A percentile compares a stretch with the other conserved stretches of the same genome.
Conservation (phyloP, 2,888 invertebrate genomes). For the Pseudococcus jackbeardsleyi region DNA sequence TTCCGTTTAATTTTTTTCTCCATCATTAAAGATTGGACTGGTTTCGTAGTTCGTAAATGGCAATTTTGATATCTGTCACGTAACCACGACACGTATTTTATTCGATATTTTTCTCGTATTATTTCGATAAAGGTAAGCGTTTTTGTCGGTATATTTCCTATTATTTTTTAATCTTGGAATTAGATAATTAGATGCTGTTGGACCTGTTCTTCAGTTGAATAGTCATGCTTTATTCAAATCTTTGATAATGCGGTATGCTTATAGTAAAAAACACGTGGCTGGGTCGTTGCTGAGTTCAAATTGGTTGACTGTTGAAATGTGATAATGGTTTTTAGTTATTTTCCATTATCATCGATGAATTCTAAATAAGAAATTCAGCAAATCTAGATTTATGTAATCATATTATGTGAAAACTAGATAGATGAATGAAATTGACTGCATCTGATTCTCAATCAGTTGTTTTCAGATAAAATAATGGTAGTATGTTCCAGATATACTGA, state of each 20-base stretch:
- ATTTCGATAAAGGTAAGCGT: neutral
- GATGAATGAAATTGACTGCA: too few relatives aligned
- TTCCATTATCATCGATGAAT: neutral
- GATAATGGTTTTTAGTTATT: neutral
- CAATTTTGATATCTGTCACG: conserved; percentile 16
- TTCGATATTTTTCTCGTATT: neutral
- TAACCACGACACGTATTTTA: neutral
- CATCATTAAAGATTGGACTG: neutral
- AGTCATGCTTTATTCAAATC: neutral
- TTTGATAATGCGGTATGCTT: neutral
- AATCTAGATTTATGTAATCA: too few relatives aligned
- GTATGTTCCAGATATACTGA: too few relatives aligned
- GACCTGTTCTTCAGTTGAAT: neutral
- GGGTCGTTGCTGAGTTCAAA: neutral
- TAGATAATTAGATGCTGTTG: neutral
- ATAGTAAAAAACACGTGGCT: neutral
- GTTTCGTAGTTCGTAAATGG: neutral
- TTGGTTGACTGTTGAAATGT: neutral
- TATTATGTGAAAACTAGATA: too few relatives aligned
- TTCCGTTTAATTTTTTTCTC: neutral
- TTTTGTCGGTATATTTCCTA: neutral
- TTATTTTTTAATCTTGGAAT: neutral
- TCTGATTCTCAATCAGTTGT: too few relatives aligned
- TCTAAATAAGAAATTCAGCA: too few relatives aligned
- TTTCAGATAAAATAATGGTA: too few relatives aligned